These are phyloP conservation scores for Tetragnatha versicolor DNA, from an alignment of 1,140 invertebrate genomes.

Conservation along the genomic window DNA sequence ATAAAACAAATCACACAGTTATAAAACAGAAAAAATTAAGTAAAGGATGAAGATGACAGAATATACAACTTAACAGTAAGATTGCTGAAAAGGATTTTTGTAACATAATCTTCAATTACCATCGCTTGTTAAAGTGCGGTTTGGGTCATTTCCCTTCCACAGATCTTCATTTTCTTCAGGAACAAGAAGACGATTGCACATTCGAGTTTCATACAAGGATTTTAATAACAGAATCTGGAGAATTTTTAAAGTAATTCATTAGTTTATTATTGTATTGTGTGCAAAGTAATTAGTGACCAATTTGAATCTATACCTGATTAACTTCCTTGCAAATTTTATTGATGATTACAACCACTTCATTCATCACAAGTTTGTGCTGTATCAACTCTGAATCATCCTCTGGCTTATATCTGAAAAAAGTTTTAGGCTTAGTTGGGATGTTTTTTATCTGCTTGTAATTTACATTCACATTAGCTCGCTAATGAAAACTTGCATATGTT, in stretches of 20 bases:
- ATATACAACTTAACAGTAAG: no score
- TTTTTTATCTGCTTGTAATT: background rate
- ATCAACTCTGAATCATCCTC: slow-evolving; percentile 59
- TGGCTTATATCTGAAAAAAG: slow-evolving; percentile 59
- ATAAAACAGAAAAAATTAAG: no score
- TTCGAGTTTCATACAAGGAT: slow-evolving; percentile 75
- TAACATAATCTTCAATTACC: no score
- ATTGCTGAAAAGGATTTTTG: no score
- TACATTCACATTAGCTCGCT: background rate
- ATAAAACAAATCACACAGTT: no score
- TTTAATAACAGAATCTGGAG: slow-evolving; percentile 71
- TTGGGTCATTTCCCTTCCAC: slow-evolving; percentile 62
- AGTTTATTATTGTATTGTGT: no score
- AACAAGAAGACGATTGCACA: slow-evolving; percentile 75
- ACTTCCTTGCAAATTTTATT: slow-evolving; percentile 73
- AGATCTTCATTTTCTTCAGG: slow-evolving; percentile 72
- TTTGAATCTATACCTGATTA: slow-evolving; percentile 69
- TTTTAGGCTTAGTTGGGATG: background rate
- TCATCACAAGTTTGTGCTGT: slow-evolving; percentile 68
- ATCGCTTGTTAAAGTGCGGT: slow-evolving; percentile 4
- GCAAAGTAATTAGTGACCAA: background rate
- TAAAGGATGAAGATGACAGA: no score
- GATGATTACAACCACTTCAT: slow-evolving; percentile 69
- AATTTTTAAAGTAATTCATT: background rate
- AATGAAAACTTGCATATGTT: background rate